Conservation (phyloP, 2,797 vertebrate genomes). For the Enteromius trimaculatus region DNA sequence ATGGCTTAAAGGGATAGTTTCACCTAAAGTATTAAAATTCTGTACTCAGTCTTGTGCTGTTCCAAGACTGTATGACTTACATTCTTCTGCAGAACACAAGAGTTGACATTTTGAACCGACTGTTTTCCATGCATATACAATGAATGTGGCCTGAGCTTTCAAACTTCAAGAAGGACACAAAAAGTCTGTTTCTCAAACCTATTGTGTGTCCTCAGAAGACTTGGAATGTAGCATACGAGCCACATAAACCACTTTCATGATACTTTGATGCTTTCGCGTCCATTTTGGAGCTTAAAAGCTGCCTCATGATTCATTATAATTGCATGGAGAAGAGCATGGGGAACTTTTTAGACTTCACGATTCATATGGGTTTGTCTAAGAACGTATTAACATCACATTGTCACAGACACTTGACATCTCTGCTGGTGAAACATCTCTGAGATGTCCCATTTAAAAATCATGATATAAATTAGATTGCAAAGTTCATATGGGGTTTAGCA, state of each 20-base stretch:
- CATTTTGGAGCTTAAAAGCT: constrained; percentile 13
- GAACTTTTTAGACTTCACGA: background rate
- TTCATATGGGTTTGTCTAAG: background rate
- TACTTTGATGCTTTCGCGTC: constrained; percentile 6
- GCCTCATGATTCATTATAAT: background rate
- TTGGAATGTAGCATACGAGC: constrained; percentile 5
- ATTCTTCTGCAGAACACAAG: background rate
- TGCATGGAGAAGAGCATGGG: background rate
- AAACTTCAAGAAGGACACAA: background rate
- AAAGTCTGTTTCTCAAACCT: background rate
- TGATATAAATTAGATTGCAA: background rate
- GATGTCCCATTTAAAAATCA: background rate
- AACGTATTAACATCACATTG: background rate
- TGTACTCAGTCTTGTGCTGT: background rate
- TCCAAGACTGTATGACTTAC: background rate
- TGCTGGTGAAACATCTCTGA: background rate
- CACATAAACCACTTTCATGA: constrained; percentile 11
- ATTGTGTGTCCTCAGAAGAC: background rate
- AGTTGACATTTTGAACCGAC: background rate
- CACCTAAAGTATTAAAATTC: background rate
- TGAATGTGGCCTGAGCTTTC: background rate
- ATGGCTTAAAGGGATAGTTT: background rate
- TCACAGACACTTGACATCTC: background rate
- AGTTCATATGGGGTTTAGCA: background rate
- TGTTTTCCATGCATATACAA: background rate